Base-by-base conservation (phyloP, 2,113 vertebrate species). In the Takifugu flavidus region DNA sequence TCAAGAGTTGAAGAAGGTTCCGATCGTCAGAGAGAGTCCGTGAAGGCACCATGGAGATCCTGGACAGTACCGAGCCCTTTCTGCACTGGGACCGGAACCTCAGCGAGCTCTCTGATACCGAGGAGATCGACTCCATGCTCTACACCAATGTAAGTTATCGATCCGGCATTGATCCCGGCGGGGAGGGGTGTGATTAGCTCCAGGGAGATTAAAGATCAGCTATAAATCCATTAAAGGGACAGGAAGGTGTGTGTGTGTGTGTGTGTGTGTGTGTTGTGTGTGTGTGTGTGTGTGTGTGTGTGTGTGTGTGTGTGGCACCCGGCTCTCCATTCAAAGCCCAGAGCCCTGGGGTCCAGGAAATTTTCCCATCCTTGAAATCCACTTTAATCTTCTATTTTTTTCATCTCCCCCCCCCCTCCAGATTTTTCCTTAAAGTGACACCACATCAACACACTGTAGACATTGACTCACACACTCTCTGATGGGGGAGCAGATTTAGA, bases 31-130 rank as follows among this genome's bases (percentile, higher is more conserved):
- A 50, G 3, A 26, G 25, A 26, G 49, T 13, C 8, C 11, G 20
- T 13, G 26, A 15, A 6, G 13, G 26, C 63, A 77, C 13, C 80
- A 98, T 98, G 95, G 95, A 96, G 81, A 92, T 94, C 86, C 86
- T 95, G 85, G 94, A 95, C 78, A 86, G 90, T 61, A 89, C 87
- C 49, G 94, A 96, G 71, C 72, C 91, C 72, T 90, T 93, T 56
- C 85, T 96, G 39, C 93, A 93, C 55, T 96, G 94, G 95, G 95
- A 96, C 87, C 88, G 94, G 69, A 98, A 95, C 80, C 92, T 96
- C 62, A 96, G 96, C 75, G 96, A 98, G 88, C 88, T 97, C 86
- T 96, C 95, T n/a, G 96, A 98, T 74, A 79, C 88, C 8, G 94
- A 88, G 2, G 96, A 97, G 27, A 80, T 87, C 62, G 95, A 98